Base-by-base conservation (phyloP, 1,140 invertebrate genomes). In the Cylas formicarius region DNA sequence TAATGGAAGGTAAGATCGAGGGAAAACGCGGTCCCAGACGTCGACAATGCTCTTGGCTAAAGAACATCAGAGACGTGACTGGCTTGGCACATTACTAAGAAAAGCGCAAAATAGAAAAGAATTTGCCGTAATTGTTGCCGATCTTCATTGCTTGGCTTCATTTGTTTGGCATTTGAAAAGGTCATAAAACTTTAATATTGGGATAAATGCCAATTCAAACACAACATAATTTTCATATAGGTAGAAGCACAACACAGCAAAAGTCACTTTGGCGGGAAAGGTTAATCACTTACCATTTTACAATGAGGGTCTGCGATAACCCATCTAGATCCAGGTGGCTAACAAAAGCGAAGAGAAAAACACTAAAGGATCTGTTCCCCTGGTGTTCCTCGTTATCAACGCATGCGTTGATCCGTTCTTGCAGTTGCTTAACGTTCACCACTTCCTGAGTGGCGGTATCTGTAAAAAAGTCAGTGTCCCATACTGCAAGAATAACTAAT, bases 311-410 rank as follows among this genome's bases (percentile, higher is more conserved):
- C 22, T 35, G 37, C 6, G 46, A 39, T 4, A 58, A 50, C 6
- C 72, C 72, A 52, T 74, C 72, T 11, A 75, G 54, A 51, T 75
- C 71, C 6, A 73, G 61, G 10, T 67, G 55, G 11, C 63, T 72
- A 1, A 74, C 48, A 48, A 68, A 60, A 5, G 57, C 70, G 52
- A 67, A 71, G 10, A 74, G 37, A 2, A 72, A 53, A 4, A 65
- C 68, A 4, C 70, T 71, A 48, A 75, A 73, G 31, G 70, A 63
- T 1, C 29, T 51, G 5, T 61, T 60, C 40, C 66, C 57, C 11
- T 31, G 20, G 11, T 27, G 37, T 1, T 26, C 31, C 27, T 34
- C 41, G 21, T 19, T 27, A 13, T 24, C n/a, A 8, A 34, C 10
- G 14, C 19, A 23, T n/a, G 58, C 47, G 8, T 63, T 59, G 3